Evolutionary conservation across 2,113 vertebrate species (phyloP).

Genomic region (Protobothrops mucrosquamatus): DNA sequence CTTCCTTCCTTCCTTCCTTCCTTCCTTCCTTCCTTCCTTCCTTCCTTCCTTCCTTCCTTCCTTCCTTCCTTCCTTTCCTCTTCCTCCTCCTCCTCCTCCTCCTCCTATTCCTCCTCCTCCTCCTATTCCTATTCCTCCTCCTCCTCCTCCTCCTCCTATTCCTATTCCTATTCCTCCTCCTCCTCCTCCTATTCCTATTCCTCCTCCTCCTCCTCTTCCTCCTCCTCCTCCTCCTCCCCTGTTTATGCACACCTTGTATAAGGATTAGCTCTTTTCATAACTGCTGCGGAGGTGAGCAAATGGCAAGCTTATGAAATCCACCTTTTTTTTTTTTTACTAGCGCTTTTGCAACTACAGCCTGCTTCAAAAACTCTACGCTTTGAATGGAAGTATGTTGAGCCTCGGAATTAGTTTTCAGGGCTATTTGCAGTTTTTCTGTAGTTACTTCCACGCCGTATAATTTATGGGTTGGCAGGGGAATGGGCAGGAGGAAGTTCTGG

Average conservation of each 20-base stretch:
- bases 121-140: too few relatives aligned
- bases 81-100: too few relatives aligned
- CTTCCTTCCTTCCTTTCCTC: too few relatives aligned
- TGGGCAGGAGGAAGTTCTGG: neutral
- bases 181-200: too few relatives aligned
- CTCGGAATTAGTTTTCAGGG: neutral
- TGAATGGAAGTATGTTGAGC: neutral
- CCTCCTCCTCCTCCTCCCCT: too few relatives aligned
- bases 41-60: too few relatives aligned
- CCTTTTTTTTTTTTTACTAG: neutral
- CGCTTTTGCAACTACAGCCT: neutral
- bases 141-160: too few relatives aligned
- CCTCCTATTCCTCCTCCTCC: too few relatives aligned
- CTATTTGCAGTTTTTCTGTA: neutral
- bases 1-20: too few relatives aligned
- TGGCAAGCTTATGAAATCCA: neutral
- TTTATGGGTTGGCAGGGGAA: neutral
- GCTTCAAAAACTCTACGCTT: neutral
- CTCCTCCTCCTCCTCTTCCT: too few relatives aligned
- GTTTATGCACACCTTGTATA: neutral
- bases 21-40: too few relatives aligned
- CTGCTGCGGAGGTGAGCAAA: neutral
- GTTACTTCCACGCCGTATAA: neutral
- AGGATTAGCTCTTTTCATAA: neutral
- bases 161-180: too few relatives aligned